Percentiles rank a stretch among this genome's conserved stretches.
phyloP scores from a whole-genome alignment of 1,140 invertebrate genomes.

The Amphibalanus amphitrite region DNA sequence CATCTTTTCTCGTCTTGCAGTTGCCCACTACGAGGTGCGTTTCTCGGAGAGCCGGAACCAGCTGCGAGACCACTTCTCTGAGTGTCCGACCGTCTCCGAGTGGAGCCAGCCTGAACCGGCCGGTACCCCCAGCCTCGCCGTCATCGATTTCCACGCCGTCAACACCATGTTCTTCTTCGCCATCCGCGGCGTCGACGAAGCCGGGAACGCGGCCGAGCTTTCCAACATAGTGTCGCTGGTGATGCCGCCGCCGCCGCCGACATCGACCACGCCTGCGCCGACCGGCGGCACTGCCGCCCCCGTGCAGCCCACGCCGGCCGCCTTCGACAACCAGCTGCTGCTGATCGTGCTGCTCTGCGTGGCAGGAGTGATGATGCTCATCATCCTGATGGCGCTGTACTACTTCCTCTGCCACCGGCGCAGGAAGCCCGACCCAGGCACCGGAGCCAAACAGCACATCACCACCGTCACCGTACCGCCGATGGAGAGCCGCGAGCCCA shows the following conservation, averaged over 20 bases:
- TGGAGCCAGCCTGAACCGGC: conserved; percentile 13
- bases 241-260: background rate
- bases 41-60: background rate
- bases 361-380: background rate
- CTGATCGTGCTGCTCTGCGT: too few relatives aligned
- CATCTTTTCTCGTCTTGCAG: too few relatives aligned
- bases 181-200: conserved; percentile 4
- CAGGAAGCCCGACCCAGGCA: background rate
- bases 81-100: background rate
- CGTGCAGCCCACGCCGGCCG: background rate
- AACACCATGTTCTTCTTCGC: background rate
- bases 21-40: background rate
- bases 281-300: background rate
- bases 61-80: background rate
- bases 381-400: background rate
- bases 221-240: background rate
- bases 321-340: background rate
- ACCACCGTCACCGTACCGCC: background rate
- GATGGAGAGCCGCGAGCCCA: background rate
- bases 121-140: background rate
- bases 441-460: background rate
- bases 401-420: conserved; percentile 1
- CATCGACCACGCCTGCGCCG: background rate
- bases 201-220: background rate
- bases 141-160: background rate